Base-by-base conservation (phyloP, 2,113 vertebrate genomes). In the Myotis yumanensis region DNA sequence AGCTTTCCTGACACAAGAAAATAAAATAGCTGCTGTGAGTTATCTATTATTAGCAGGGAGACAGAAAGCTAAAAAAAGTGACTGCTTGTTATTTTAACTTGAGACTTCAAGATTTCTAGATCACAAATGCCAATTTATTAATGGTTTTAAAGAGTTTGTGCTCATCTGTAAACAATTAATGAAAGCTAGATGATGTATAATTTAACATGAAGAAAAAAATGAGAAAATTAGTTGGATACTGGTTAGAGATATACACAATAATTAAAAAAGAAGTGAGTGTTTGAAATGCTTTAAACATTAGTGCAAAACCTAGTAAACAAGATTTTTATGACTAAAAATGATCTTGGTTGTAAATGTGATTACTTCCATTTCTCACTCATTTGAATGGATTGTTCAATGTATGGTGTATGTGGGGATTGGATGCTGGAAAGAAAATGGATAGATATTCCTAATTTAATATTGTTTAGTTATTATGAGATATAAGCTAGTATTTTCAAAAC, bases 1-100 rank as follows among this genome's bases (percentile, higher is more conserved):
- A 96, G 83, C 96, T 97, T 97, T 97, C 82, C 72, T 96, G 97
- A 97, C 97, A 98, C 97, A 97, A 97, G 93, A 95, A 96, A 98
- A 98, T 96, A 95, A 97, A 98, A 95, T 32, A 97, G 92, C 94
- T 97, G 66, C 86, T 97, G 68, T 91, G 95, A 97, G 95, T 97
- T 97, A 96, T 96, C 91, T 98, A 87, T 97, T 98, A 97, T 97
- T 97, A 96, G 90, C 71, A 77, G 94, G 52, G 43, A 86, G 90
- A 95, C 10, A 97, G 91, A 97, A 98, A 97, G 48, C 80, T 93
- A 95, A 94, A 97, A 91, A 97, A 91, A 97, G 95, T 94, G 32
- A 87, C 54, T 96, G 11, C 10, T 86, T 93, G 96, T 35, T 96
- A 16, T 95, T 86, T 69, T 66, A 77, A 46, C 76, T 75, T 86